These are phyloP conservation scores for Lasioglossum figueresi DNA, from an alignment of 2,888 invertebrate species.

Conservation along the genomic window DNA sequence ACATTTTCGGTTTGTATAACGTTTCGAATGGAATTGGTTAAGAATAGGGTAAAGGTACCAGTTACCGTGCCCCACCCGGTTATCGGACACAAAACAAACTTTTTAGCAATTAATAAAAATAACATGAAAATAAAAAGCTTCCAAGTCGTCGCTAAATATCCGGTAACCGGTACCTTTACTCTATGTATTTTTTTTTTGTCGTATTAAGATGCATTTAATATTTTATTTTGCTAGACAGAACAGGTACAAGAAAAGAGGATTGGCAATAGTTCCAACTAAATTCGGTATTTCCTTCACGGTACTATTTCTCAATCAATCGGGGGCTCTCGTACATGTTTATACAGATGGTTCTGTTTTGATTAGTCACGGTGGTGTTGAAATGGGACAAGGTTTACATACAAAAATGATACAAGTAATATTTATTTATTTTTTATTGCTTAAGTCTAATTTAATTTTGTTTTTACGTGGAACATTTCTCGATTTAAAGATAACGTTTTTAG, in stretches of 20 bases:
- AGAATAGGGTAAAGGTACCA: background rate
- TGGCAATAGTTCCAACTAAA: constrained; percentile 92
- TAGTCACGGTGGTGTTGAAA: constrained; percentile 97
- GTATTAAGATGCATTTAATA: constrained; percentile 5
- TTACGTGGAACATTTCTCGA: background rate
- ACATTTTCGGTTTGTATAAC: background rate
- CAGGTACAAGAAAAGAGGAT: constrained; percentile 94
- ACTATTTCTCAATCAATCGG: constrained; percentile 92
- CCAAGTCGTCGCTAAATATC: too few species aligned
- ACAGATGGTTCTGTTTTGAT: constrained; percentile 94
- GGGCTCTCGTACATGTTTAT: constrained; percentile 95
- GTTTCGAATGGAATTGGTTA: background rate
- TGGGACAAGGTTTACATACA: constrained; percentile 98
- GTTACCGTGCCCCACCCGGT: too few species aligned
- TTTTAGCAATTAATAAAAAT: too few species aligned
- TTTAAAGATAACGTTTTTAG: background rate
- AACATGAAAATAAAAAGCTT: too few species aligned
- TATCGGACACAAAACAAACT: too few species aligned
- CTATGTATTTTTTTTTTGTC: background rate
- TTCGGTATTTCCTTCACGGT: constrained; percentile 94
- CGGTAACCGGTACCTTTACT: too few species aligned
- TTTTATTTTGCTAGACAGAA: constrained; percentile 86
- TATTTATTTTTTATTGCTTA: constrained; percentile 20
- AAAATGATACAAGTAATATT: constrained; percentile 93
- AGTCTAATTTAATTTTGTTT: background rate